Conservation (phyloP, 1,140 invertebrate species). For the Aethina tumida region DNA sequence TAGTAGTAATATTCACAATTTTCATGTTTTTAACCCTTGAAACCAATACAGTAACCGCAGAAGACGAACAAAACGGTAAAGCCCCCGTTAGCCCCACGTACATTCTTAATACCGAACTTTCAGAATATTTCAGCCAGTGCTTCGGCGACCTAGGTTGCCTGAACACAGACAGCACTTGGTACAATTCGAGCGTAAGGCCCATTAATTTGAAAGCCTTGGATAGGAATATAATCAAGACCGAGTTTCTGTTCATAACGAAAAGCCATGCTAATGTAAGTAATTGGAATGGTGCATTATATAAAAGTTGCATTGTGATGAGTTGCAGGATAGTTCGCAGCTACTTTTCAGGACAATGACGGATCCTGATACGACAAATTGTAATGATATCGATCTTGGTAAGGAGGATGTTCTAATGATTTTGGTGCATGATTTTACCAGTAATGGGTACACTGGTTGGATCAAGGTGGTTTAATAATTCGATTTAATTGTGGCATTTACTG, state of each 20-base stretch:
- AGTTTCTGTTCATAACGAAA: constrained; percentile 23
- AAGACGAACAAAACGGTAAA: no score
- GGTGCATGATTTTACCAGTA: constrained; percentile 35
- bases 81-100: no score
- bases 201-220: constrained; percentile 30
- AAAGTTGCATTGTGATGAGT: background rate
- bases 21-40: no score
- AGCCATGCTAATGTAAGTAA: constrained; percentile 10
- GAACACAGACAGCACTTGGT: constrained; percentile 27
- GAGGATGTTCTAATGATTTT: constrained; percentile 21
- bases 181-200: constrained; percentile 26
- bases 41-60: no score
- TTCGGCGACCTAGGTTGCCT: constrained; percentile 31
- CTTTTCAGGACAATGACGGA: constrained; percentile 3
- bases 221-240: constrained; percentile 29
- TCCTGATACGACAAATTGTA: background rate
- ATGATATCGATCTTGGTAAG: constrained; percentile 3
- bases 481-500: constrained; percentile 3
- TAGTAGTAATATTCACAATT: no score
- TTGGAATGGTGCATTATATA: constrained; percentile 3
- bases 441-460: constrained; percentile 32
- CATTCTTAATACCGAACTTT: no score
- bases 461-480: constrained; percentile 30
- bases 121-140: constrained; percentile 26
- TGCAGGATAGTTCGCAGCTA: constrained; percentile 4